Percentiles rank a stretch among this genome's conserved stretches.
These are phyloP conservation scores for Portevinia maculata DNA, from an alignment of 2,888 invertebrate genomes.

Conservation along the genomic window DNA sequence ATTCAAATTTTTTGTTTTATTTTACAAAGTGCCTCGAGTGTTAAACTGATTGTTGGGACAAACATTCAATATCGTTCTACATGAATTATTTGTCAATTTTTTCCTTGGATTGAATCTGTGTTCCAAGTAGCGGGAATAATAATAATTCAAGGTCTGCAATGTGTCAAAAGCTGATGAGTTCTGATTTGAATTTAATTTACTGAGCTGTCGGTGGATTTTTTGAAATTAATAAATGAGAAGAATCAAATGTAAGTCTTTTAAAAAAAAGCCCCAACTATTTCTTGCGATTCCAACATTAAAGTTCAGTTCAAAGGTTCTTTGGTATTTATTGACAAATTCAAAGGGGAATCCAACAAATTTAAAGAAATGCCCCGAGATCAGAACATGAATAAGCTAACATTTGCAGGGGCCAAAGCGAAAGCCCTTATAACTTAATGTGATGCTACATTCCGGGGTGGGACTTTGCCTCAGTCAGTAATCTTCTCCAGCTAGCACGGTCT, in stretches of 20 bases:
- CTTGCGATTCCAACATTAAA: too few species aligned
- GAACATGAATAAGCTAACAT: too few species aligned
- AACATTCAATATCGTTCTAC: not conserved
- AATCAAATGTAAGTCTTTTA: not conserved
- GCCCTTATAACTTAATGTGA: too few species aligned
- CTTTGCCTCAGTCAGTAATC: too few species aligned
- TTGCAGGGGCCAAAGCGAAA: too few species aligned
- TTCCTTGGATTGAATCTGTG: not conserved
- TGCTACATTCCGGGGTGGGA: too few species aligned
- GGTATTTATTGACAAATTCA: too few species aligned
- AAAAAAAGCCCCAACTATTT: not conserved
- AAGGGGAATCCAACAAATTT: too few species aligned
- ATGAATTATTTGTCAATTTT: not conserved
- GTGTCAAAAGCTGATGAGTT: constrained; percentile 3
- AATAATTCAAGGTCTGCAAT: not conserved
- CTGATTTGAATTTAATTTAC: not conserved
- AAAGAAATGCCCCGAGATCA: too few species aligned
- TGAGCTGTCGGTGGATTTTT: too few species aligned
- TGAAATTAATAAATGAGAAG: not conserved
- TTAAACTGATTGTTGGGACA: not conserved
- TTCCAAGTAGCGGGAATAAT: not conserved
- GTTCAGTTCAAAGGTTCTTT: too few species aligned
- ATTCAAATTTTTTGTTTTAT: not conserved
- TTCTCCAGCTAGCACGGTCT: too few species aligned
- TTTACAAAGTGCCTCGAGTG: not conserved